phyloP scores from a whole-genome alignment of 2,888 invertebrate genomes.

The Idaea straminata region DNA sequence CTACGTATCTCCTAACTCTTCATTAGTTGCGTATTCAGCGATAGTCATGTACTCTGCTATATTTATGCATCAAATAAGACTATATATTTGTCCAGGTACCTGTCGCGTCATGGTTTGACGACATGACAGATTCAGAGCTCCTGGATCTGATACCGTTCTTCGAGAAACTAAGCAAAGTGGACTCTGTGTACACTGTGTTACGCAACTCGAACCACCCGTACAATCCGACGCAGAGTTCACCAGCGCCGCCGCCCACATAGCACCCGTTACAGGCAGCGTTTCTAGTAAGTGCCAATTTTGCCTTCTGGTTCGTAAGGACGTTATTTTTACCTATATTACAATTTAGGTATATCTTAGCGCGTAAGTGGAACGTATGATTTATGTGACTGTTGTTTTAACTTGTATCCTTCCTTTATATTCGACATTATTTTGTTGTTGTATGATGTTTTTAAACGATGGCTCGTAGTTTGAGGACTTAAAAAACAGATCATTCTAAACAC shows the following conservation, averaged over 20 bases:
- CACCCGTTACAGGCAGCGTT: constrained; percentile 40
- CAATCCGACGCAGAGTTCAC: constrained; percentile 76
- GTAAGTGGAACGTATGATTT: constrained; percentile 70
- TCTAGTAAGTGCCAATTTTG: constrained; percentile 80
- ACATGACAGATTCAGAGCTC: constrained; percentile 97
- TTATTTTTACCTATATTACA: constrained; percentile 77
- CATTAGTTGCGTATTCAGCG: constrained; percentile 68
- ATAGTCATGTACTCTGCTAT: constrained; percentile 87
- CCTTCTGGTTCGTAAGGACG: constrained; percentile 79
- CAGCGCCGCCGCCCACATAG: constrained; percentile 68
- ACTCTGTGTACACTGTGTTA: constrained; percentile 97
- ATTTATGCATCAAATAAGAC: background rate
- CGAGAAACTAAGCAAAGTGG: constrained; percentile 97
- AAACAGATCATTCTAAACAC: too few species aligned
- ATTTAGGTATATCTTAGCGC: constrained; percentile 75
- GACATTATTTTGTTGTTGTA: background rate
- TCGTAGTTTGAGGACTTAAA: background rate
- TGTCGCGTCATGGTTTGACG: constrained; percentile 99
- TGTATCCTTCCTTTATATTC: constrained; percentile 12
- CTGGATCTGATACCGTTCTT: constrained; percentile 98
- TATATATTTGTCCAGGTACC: constrained; percentile 85
- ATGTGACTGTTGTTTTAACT: constrained; percentile 51
- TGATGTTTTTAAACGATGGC: background rate
- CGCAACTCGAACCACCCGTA: constrained; percentile 95
- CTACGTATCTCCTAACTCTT: constrained; percentile 70